Percentiles rank a stretch among this genome's conserved stretches.
Conservation (phyloP, 1,140 invertebrate species). For the Drosophila sturtevanti region DNA sequence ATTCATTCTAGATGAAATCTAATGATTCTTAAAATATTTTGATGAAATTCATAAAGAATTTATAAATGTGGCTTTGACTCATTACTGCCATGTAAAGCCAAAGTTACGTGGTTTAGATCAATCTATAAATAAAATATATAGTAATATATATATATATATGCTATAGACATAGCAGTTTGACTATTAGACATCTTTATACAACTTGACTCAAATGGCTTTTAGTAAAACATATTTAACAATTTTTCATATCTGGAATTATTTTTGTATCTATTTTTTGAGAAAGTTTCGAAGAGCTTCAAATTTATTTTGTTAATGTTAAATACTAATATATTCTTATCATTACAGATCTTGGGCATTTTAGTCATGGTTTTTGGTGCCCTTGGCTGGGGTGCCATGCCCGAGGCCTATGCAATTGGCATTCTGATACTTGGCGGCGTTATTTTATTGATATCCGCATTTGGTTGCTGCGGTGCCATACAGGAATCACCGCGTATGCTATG, state of each 20-base stretch:
- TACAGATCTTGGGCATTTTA: slow-evolving; percentile 69
- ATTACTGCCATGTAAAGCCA: not conserved
- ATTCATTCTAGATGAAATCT: not conserved
- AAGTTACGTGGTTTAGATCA: not conserved
- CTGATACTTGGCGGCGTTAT: slow-evolving; percentile 89
- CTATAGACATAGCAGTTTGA: too few relatives aligned
- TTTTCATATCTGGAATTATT: too few relatives aligned
- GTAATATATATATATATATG: too few relatives aligned
- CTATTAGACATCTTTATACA: too few relatives aligned
- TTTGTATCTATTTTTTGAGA: too few relatives aligned
- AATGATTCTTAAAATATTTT: not conserved
- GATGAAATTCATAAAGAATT: not conserved
- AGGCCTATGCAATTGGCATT: slow-evolving; percentile 84
- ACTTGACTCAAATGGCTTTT: too few relatives aligned
- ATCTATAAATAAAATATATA: too few relatives aligned
- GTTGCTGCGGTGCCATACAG: slow-evolving; percentile 92
- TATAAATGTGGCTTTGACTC: not conserved
- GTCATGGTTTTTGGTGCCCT: slow-evolving; percentile 65
- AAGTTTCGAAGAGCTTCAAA: too few relatives aligned
- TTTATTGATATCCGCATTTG: slow-evolving; percentile 90
- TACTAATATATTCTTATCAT: too few relatives aligned
- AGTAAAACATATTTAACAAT: too few relatives aligned
- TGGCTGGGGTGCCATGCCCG: slow-evolving; percentile 83
- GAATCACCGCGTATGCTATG: slow-evolving; percentile 92
- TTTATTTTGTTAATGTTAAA: too few relatives aligned